Conservation (phyloP, 2,797 vertebrate species). For the Squalus acanthias region DNA sequence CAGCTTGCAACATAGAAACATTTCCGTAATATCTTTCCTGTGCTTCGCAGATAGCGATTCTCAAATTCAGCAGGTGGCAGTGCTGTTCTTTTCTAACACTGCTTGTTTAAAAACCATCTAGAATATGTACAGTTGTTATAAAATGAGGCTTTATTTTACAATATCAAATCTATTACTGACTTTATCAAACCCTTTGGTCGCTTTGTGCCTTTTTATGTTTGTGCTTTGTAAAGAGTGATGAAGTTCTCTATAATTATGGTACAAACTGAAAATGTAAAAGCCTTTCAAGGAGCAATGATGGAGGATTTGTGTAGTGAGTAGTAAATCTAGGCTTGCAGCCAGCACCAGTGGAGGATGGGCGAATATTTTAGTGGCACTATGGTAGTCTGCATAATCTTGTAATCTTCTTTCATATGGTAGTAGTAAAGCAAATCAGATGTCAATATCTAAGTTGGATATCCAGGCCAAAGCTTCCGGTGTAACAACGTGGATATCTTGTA, state of each 20-base stretch:
- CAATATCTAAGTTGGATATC: too few relatives aligned
- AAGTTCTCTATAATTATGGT: neutral
- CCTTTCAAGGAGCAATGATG: neutral
- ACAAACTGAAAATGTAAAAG: neutral
- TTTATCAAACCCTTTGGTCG: neutral
- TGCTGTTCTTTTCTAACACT: neutral
- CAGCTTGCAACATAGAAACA: neutral
- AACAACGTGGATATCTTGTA: too few relatives aligned
- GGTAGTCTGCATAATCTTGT: neutral
- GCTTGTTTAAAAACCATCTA: neutral
- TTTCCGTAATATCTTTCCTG: neutral
- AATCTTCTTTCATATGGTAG: too few relatives aligned
- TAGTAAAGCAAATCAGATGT: too few relatives aligned
- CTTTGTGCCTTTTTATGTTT: neutral
- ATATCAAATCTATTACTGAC: neutral
- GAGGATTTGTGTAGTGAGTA: neutral
- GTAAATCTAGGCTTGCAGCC: neutral
- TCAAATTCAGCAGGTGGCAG: slow-evolving; percentile 12
- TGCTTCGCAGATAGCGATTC: neutral
- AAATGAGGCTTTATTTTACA: neutral
- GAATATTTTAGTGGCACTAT: neutral
- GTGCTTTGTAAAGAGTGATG: neutral
- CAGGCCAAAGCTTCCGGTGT: too few relatives aligned
- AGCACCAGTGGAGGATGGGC: neutral
- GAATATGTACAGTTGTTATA: neutral